Conservation (phyloP, 2,113 vertebrate genomes). For the Pycnonotus jocosus region DNA sequence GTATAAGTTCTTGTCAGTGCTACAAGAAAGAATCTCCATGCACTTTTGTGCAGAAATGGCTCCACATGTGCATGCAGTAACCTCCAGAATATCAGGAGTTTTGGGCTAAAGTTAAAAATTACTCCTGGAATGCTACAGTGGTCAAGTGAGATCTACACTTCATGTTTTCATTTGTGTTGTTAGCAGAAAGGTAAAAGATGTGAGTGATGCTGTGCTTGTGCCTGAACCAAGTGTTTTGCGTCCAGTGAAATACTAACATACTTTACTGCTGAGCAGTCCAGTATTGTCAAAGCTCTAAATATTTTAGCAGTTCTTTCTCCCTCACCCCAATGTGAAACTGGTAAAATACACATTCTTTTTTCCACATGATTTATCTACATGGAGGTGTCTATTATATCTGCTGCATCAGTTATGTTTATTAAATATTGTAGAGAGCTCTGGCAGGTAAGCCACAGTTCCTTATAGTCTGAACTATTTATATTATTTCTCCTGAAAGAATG, state of each 20-base stretch:
- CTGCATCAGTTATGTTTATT: not conserved
- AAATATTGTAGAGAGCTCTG: not conserved
- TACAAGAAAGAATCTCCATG: not conserved
- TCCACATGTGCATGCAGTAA: not conserved
- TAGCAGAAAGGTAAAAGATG: not conserved
- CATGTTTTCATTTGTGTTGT: not conserved
- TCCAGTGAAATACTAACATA: not conserved
- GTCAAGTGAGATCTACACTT: not conserved
- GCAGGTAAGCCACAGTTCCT: not conserved
- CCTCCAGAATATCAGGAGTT: not conserved
- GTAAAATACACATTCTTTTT: not conserved
- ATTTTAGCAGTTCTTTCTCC: not conserved
- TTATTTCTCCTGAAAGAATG: not conserved
- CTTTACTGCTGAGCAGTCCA: not conserved
- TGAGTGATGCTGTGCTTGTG: not conserved
- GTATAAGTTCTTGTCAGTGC: not conserved
- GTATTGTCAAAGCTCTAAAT: not conserved
- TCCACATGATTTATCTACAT: not conserved
- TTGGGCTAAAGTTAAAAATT: not conserved
- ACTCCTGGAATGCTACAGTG: not conserved
- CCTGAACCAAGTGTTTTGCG: not conserved
- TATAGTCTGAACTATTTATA: not conserved
- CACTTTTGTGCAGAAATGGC: not conserved
- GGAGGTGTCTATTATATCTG: not conserved
- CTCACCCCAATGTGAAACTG: not conserved